A percentile compares a stretch with the other conserved stretches of the same genome.
Conservation (phyloP, 1,140 invertebrate species). For the Muscidifurax raptorellus region DNA sequence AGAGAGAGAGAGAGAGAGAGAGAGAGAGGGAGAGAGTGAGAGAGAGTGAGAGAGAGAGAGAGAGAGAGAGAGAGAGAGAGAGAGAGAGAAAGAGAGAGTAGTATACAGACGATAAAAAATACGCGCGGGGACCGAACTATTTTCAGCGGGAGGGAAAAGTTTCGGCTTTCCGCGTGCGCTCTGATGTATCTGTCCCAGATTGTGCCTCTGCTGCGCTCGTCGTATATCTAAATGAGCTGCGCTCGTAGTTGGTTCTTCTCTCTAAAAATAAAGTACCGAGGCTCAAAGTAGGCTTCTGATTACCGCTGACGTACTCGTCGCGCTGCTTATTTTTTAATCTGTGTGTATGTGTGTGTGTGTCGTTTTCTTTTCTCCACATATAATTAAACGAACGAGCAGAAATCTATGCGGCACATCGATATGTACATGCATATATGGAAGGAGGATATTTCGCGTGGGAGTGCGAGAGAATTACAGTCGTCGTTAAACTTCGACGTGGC, state of each 20-base stretch:
- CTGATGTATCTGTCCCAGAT: background rate
- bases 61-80: background rate
- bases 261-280: conserved; percentile 1
- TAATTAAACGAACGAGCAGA: too few relatives aligned
- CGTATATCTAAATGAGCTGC: conserved; percentile 1
- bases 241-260: background rate
- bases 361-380: too few relatives aligned
- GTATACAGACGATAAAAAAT: conserved; percentile 28
- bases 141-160: background rate
- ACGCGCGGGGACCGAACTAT: background rate
- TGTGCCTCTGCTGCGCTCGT: background rate
- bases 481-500: too few relatives aligned
- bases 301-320: background rate
- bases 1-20: background rate
- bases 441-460: too few relatives aligned
- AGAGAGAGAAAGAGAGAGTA: too few relatives aligned
- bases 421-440: too few relatives aligned
- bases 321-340: background rate
- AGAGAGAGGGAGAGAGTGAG: too few relatives aligned
- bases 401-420: too few relatives aligned
- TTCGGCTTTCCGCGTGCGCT: background rate
- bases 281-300: background rate
- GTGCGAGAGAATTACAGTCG: too few relatives aligned
- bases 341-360: too few relatives aligned
- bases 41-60: too few relatives aligned